phyloP scores from a whole-genome alignment of 2,113 vertebrate genomes.

The Cyphomyrus plagiostoma region DNA sequence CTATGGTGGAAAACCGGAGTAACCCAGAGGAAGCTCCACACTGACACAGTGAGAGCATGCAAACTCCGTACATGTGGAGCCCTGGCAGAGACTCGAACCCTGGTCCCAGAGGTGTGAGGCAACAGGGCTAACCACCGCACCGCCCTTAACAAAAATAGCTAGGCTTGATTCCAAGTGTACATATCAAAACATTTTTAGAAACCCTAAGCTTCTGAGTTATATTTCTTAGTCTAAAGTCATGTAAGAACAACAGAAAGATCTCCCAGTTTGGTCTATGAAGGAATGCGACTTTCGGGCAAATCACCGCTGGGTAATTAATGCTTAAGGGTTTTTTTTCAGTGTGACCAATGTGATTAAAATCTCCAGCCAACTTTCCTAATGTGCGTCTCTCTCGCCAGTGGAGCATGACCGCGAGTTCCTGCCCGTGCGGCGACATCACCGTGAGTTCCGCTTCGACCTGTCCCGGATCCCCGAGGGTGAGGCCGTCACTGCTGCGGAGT shows the following conservation, averaged over 20 bases:
- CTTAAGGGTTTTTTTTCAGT: not conserved
- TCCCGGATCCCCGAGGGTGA: slow-evolving; percentile 75
- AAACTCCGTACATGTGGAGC: not conserved
- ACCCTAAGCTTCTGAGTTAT: not conserved
- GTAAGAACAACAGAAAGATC: not conserved
- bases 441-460: slow-evolving; percentile 75
- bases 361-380: not conserved
- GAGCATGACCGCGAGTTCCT: slow-evolving; percentile 74
- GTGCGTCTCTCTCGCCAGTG: slow-evolving; percentile 52
- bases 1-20: not conserved
- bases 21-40: not conserved
- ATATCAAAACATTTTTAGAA: slow-evolving; percentile 30
- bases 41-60: not conserved
- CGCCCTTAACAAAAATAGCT: not conserved
- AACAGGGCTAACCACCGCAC: not conserved
- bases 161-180: slow-evolving; percentile 55
- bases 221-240: not conserved
- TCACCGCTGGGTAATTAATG: not conserved
- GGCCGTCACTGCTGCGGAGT: slow-evolving; percentile 71
- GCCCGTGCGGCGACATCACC: slow-evolving; percentile 72
- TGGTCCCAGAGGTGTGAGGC: not conserved
- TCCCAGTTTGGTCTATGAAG: not conserved
- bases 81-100: not conserved
- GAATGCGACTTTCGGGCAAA: not conserved
- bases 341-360: not conserved